Evolutionary conservation across 2,797 vertebrate species (phyloP).

Genomic region (Percopsis omiscomaycus): DNA sequence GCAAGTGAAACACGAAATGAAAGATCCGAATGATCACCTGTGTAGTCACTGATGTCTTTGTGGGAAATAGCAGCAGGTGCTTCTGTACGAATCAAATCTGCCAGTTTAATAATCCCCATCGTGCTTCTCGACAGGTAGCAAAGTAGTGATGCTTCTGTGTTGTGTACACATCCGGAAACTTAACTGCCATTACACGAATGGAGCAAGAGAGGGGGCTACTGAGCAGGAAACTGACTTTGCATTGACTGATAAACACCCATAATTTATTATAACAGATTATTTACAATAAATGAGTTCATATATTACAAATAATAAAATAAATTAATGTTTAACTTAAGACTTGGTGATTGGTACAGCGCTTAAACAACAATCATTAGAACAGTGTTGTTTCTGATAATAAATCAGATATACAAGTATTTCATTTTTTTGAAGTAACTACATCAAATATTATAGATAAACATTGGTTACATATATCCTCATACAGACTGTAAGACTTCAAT

Average conservation of each 20-base stretch:
- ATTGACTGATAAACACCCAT: slow-evolving; percentile 30
- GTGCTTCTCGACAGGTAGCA: neutral
- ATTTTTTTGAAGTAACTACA: slow-evolving; percentile 44
- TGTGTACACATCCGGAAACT: neutral
- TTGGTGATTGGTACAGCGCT: slow-evolving; percentile 10
- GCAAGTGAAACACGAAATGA: neutral
- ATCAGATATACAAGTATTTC: slow-evolving; percentile 16
- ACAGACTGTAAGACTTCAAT: slow-evolving; percentile 28
- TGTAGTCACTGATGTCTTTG: slow-evolving; percentile 75
- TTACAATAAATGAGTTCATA: slow-evolving; percentile 43
- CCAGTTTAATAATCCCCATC: slow-evolving; percentile 80
- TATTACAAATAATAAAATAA: slow-evolving; percentile 44
- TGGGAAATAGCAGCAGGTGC: slow-evolving; percentile 62
- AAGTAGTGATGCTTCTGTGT: neutral
- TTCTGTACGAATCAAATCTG: slow-evolving; percentile 70
- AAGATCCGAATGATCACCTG: slow-evolving; percentile 54
- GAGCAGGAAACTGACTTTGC: slow-evolving; percentile 7
- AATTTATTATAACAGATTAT: slow-evolving; percentile 62
- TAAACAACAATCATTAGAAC: slow-evolving; percentile 15
- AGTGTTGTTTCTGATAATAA: slow-evolving; percentile 18
- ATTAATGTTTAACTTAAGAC: slow-evolving; percentile 25
- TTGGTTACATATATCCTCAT: slow-evolving; percentile 30
- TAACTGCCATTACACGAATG: neutral
- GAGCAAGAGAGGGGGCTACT: slow-evolving; percentile 33
- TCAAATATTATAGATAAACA: slow-evolving; percentile 22